Percentiles rank a stretch among this genome's conserved stretches.
Evolutionary conservation across 1,140 invertebrate genomes (phyloP).

Genomic region (Elymnias hypermnestra): DNA sequence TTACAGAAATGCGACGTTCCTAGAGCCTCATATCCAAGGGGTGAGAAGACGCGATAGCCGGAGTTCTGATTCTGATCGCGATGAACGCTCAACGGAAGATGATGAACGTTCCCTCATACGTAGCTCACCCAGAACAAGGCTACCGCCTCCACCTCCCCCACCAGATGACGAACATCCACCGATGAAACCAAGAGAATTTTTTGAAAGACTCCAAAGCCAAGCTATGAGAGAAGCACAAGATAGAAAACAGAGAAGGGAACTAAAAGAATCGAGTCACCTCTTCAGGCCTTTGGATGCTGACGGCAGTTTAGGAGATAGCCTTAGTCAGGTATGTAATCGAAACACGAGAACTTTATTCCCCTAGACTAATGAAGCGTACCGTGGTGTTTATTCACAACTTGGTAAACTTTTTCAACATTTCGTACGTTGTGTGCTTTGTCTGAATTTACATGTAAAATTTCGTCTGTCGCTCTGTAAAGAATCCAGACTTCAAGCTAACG

Average conservation of each 20-base stretch:
- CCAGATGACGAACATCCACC: conserved; percentile 64
- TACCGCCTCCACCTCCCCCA: conserved; percentile 58
- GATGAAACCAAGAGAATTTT: conserved; percentile 62
- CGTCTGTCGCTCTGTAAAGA: conserved; percentile 10
- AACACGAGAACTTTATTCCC: conserved; percentile 23
- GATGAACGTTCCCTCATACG: conserved; percentile 68
- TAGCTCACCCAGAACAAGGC: conserved; percentile 48
- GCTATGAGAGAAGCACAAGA: conserved; percentile 60
- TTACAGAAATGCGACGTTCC: conserved; percentile 73
- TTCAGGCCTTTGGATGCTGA: conserved; percentile 54
- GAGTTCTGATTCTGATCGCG: conserved; percentile 68
- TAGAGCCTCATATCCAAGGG: conserved; percentile 71
- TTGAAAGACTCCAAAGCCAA: conserved; percentile 63
- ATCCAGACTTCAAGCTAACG: too few species aligned
- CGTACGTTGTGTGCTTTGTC: conserved; percentile 7
- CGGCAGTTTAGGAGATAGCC: conserved; percentile 59
- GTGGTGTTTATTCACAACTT: conserved; percentile 35
- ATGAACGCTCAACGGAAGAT: conserved; percentile 73
- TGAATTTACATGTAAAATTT: conserved; percentile 41
- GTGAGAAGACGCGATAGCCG: conserved; percentile 61
- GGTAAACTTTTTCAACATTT: conserved; percentile 32
- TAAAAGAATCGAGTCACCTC: conserved; percentile 42
- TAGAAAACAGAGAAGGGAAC: conserved; percentile 43
- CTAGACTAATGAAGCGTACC: conserved; percentile 46
- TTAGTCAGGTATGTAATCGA: conserved; percentile 68